Base-by-base conservation (phyloP, 2,113 vertebrate species). In the Passer montanus region DNA sequence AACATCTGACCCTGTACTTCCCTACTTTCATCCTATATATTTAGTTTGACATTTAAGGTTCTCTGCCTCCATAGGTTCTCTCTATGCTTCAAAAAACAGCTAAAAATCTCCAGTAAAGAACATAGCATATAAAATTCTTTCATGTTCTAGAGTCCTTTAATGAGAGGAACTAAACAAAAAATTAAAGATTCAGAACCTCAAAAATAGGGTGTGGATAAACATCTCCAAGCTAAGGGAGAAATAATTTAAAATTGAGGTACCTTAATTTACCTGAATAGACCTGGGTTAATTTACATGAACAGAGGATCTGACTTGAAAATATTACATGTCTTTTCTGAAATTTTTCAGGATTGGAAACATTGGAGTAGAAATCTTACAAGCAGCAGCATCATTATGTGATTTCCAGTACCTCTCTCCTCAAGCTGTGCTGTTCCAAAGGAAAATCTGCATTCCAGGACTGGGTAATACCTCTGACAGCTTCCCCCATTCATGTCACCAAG, bases 391-490 rank as follows among this genome's bases (percentile, higher is more conserved):
- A 49, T 91, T 86, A 90, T 63, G 52, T 87, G 47, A 72, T 92
- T 89, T 88, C 68, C 85, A 92, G 52, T 44, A 90, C 69, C 20
- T 64, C 56, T 74, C 31, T 90, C 58, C 64, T 88, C 82, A 84
- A 63, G 60, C 47, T 2, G 0, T 72, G 44, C 72, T 84, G 53
- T 70, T 96, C 47, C 79, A 50, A 90, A 85, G 52, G 80, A 72
- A 95, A 90, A 92, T 88, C 52, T 41, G 76, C 52, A 63, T 80
- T 50, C 92, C 90, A 93, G 67, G 37, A 39, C 55, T 43, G 30
- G 27, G 59, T 87, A 95, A 93, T 93, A 95, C 85, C 70, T 92
- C 77, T 90, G 75, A 82, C 80, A 92, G 43, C 77, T 87, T 93
- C 79, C 47, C 50, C 52, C 56, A 30, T 75, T 93, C 70, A 52